phyloP scores from a whole-genome alignment of 2,888 invertebrate species.

The Odontocolon sp. region DNA sequence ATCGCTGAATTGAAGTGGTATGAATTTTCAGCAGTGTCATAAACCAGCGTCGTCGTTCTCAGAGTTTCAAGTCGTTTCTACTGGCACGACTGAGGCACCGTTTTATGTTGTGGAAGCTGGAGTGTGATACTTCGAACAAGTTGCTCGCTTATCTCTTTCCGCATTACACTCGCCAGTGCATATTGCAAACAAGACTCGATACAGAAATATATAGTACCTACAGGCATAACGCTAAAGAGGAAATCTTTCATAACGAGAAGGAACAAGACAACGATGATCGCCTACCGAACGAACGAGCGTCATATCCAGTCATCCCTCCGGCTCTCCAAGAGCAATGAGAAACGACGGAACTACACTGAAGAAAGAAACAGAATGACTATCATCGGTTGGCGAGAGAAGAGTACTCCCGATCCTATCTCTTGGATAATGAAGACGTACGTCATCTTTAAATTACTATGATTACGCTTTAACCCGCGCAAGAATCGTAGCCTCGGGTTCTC shows the following conservation, averaged over 20 bases:
- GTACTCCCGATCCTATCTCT: constrained; percentile 47
- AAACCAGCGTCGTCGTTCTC: too few relatives aligned
- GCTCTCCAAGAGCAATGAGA: constrained; percentile 24
- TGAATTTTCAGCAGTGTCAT: too few relatives aligned
- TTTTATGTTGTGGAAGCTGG: too few relatives aligned
- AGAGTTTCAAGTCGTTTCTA: too few relatives aligned
- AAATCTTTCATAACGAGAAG: constrained; percentile 19
- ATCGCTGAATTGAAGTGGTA: too few relatives aligned
- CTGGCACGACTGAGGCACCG: too few relatives aligned
- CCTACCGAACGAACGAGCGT: constrained; percentile 44
- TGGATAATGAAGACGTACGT: constrained; percentile 60
- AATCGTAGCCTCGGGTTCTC: constrained; percentile 45
- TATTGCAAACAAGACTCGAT: background rate
- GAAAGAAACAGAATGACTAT: constrained; percentile 54
- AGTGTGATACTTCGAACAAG: too few relatives aligned
- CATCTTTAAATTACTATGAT: constrained; percentile 55
- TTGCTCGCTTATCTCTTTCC: background rate
- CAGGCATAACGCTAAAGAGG: constrained; percentile 21
- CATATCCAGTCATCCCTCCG: constrained; percentile 31
- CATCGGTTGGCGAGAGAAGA: constrained; percentile 35
- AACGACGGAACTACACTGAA: constrained; percentile 32
- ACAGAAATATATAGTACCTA: constrained; percentile 8
- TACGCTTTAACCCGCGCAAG: constrained; percentile 45
- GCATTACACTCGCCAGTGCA: background rate
- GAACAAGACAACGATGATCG: constrained; percentile 30